phyloP scores from a whole-genome alignment of 2,797 vertebrate genomes.

The Zalophus californianus region DNA sequence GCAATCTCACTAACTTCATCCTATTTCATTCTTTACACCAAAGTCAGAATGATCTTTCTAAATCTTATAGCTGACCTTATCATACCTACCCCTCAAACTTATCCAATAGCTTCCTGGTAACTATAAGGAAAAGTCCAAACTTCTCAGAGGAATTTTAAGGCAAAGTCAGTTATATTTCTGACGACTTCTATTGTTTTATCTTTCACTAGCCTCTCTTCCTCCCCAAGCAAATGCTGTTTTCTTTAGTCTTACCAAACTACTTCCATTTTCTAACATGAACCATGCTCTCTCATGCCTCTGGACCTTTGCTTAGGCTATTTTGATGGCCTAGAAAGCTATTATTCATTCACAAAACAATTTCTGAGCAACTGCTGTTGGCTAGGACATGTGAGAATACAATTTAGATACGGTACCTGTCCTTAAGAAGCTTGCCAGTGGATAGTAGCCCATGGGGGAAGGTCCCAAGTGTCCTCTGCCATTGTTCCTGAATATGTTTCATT shows the following conservation, averaged over 20 bases:
- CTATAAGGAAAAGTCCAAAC: not conserved
- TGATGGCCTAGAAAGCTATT: not conserved
- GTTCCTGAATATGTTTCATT: not conserved
- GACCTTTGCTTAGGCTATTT: conserved; percentile 23
- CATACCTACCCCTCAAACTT: not conserved
- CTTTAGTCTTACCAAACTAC: conserved; percentile 1
- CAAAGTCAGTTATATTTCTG: conserved; percentile 15
- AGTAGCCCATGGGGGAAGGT: not conserved
- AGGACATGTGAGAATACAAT: not conserved
- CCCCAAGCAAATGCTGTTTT: not conserved
- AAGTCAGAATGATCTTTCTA: conserved; percentile 11
- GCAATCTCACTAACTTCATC: not conserved
- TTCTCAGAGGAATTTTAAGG: not conserved
- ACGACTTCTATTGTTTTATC: not conserved
- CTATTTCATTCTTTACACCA: conserved; percentile 50
- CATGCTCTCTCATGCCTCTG: not conserved
- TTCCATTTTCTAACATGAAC: conserved; percentile 12
- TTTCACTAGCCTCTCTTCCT: not conserved
- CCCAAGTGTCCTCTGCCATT: not conserved
- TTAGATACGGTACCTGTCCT: not conserved
- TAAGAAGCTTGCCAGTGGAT: conserved; percentile 37
- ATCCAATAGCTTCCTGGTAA: not conserved
- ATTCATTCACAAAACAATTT: conserved; percentile 27
- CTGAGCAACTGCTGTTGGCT: not conserved
- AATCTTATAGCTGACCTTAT: not conserved